These are phyloP conservation scores for Pelecanus crispus DNA, from an alignment of 2,113 vertebrate genomes.

Conservation along the genomic window DNA sequence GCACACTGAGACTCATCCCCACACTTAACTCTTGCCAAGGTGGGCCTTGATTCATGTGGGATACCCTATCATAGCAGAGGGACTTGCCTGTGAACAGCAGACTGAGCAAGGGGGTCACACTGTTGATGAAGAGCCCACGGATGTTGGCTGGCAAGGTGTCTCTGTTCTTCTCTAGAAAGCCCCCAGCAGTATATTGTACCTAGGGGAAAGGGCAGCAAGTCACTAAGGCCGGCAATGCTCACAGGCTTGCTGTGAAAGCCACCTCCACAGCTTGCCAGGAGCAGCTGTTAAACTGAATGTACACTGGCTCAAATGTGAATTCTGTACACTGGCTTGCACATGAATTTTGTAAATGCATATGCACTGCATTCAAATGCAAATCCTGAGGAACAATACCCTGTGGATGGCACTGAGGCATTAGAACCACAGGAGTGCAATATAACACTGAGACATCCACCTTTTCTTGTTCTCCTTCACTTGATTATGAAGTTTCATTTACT, in stretches of 20 bases:
- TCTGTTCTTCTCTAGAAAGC: slow-evolving; percentile 79
- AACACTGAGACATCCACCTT: not conserved
- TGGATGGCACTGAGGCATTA: not conserved
- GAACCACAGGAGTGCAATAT: not conserved
- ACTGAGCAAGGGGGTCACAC: slow-evolving; percentile 72
- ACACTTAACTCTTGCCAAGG: not conserved
- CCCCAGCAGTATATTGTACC: slow-evolving; percentile 72
- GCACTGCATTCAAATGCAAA: not conserved
- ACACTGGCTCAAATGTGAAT: not conserved
- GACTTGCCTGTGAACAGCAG: slow-evolving; percentile 72
- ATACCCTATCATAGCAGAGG: not conserved
- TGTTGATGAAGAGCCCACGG: slow-evolving; percentile 72
- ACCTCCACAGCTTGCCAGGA: not conserved
- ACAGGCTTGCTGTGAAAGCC: not conserved
- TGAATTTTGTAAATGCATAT: not conserved
- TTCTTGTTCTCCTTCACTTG: not conserved
- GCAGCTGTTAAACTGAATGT: not conserved
- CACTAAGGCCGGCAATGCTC: not conserved
- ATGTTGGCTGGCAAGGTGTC: slow-evolving; percentile 73
- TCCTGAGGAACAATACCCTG: not conserved
- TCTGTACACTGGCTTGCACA: not conserved
- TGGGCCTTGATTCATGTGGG: not conserved
- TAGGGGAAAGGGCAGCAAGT: not conserved
- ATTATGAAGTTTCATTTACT: not conserved
- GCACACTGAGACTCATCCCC: fast-evolving